Conservation (phyloP, 2,797 vertebrate genomes). For the Balearica regulorum region DNA sequence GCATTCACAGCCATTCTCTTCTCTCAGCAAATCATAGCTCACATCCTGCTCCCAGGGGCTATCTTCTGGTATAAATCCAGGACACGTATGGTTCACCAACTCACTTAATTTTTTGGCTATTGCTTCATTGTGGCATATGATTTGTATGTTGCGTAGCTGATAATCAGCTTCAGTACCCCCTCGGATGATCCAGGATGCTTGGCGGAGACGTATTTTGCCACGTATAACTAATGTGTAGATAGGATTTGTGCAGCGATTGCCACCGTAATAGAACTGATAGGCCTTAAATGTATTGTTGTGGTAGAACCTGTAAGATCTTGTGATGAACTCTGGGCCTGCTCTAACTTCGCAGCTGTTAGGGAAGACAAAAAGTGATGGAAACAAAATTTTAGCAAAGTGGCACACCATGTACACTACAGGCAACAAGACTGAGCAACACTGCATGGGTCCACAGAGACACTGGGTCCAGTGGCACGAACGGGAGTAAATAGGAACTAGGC, state of each 20-base stretch:
- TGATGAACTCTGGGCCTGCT: conserved; percentile 94
- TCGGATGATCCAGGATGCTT: conserved; percentile 95
- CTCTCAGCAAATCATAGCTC: conserved; percentile 86
- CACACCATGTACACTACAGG: not conserved
- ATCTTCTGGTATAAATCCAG: conserved; percentile 70
- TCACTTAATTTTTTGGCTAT: conserved; percentile 81
- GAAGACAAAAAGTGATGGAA: not conserved
- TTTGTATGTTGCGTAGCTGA: conserved; percentile 84
- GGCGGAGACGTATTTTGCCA: conserved; percentile 88
- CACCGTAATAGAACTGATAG: conserved; percentile 93
- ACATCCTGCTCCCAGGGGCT: conserved; percentile 79
- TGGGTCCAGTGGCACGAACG: not conserved
- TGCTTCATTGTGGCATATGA: conserved; percentile 83
- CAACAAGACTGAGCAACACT: not conserved
- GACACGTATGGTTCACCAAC: conserved; percentile 83
- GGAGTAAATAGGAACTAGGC: not conserved
- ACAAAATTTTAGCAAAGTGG: not conserved
- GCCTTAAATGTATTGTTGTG: conserved; percentile 92
- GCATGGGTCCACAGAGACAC: not conserved
- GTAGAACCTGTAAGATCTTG: conserved; percentile 91
- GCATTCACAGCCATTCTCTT: conserved; percentile 85
- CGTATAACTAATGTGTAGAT: conserved; percentile 86
- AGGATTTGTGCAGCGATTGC: conserved; percentile 92
- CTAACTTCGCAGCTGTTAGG: conserved; percentile 90
- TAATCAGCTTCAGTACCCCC: conserved; percentile 95